Percentiles rank a stretch among this genome's conserved stretches.
phyloP scores from a whole-genome alignment of 2,113 vertebrate species.

The Dicerorhinus sumatrensis region DNA sequence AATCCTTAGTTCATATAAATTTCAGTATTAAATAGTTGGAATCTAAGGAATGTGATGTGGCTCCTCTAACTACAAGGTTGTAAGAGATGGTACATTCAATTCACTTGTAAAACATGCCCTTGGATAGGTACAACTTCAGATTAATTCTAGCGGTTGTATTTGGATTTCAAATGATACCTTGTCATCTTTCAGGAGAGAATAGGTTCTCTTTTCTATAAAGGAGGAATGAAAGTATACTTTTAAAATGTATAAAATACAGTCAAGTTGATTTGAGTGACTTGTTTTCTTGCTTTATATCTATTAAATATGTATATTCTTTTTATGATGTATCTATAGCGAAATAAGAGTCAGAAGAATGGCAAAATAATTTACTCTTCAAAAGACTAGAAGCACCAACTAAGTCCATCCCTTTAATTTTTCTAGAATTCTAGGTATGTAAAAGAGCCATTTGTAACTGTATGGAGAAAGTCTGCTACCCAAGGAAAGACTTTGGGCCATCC shows the following conservation, averaged over 20 bases:
- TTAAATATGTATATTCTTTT: neutral
- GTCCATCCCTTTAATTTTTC: neutral
- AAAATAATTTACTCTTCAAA: neutral
- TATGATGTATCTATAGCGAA: neutral
- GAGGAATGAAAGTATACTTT: neutral
- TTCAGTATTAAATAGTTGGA: neutral
- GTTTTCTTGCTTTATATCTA: constrained; percentile 19
- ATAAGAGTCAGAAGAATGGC: neutral
- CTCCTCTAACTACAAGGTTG: neutral
- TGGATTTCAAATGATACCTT: constrained; percentile 21
- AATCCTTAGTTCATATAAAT: neutral
- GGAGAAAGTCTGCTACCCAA: neutral
- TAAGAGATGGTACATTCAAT: neutral
- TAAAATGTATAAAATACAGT: neutral
- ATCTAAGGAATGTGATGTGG: neutral
- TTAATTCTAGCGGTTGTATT: neutral
- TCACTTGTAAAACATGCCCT: neutral
- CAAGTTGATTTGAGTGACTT: neutral
- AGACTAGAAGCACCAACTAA: neutral
- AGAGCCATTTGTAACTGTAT: neutral
- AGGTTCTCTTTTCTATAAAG: neutral
- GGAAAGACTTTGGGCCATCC: neutral
- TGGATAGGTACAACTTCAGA: neutral
- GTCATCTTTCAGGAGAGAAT: neutral
- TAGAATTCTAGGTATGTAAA: neutral